Evolutionary conservation across 1,140 invertebrate genomes (phyloP), one percentile per base, ranked within the genome.

Genomic region (Drosophila pseudoobscura): DNA sequence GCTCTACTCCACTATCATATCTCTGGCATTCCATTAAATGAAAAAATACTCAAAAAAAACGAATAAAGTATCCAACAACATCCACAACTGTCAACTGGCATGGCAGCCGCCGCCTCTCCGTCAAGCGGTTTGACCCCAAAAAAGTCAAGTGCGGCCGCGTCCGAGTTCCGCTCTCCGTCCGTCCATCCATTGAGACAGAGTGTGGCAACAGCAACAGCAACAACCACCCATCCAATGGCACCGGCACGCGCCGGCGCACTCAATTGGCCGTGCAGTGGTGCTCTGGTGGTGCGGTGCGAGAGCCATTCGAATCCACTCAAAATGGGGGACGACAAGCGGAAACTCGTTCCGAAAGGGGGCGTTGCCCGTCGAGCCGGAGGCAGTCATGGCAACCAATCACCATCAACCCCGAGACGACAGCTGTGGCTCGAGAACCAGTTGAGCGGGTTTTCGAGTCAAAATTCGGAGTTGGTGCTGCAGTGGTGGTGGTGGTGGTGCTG

Each of bases 211-310:
- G 22, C n/a, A 43, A 1, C 26, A 39, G 41, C 39, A 78, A 31
- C n/a, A 35, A 56, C 58, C 61, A 77, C 53, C 62, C 74, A 65
- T 55, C 35, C 35, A 39, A 39, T 39, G 35, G 35, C 35, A 39
- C 35, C 35, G 87, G 80, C 87, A 90, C 87, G 87, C 87, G 87
- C 78, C 87, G 78, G 78, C 87, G 87, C 87, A 83, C 78, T 82
- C 71, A 87, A 88, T 88, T 88, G 83, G 83, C 49, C 49, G 44
- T 11, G 35, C 35, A 39, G 35, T 39, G 35, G 35, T 39, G 35
- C 35, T 39, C 35, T 39, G 35, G 11, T 39, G 46, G 31, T 58
- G 26, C 50, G 22, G 22, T 29, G 41, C 15, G 13, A n/a, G 2
- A 8, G 55, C 15, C 24, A n/a, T 9, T 6, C 39, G 43, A 71